Base-by-base conservation (phyloP, 2,797 vertebrate genomes). In the Melanotaenia pygmaea region DNA sequence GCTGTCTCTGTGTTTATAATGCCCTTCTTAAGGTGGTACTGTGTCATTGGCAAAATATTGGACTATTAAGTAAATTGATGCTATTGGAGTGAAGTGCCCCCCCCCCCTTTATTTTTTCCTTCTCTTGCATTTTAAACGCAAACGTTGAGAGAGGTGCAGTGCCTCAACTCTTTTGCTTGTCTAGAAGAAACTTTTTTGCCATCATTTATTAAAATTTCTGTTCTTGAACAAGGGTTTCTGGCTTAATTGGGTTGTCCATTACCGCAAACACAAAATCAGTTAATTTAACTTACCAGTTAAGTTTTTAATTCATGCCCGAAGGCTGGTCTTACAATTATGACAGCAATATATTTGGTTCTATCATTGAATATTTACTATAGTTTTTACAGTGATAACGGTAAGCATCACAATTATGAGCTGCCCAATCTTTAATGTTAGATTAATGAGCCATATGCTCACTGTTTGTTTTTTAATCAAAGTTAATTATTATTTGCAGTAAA, bases 31-130 rank as follows among this genome's bases (percentile, higher is more conserved):
- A 79, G 64, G 60, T 83, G 65, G 74, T 68, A 34, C 34, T 69
- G 53, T 70, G 64, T 84, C 71, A 82, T 3, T 22, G 18, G 59
- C 59, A 26, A 81, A 72, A 58, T 63, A 54, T 67, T 67, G 69
- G 57, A 63, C 43, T 59, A 58, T 62, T 47, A 66, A 58, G 58
- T 43, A 76, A 28, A 73, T 63, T 53, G 57, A 56, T 28, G 61
- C 40, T 43, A 60, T 47, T 58, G 28, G 22, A 69, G 37, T 64
- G 70, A 16, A 54, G 47, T 37, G 24, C 38, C 28, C 16, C 5
- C 10, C 8, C 28, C 43, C 22, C 20, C 18, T 20, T 38, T 59
- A n/a, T 4, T 67, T 7, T 34, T 37, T 59, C 47, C 24, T 43
- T 35, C 14, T 51, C 40, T 57, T 51, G 35, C 56, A 47, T 70